Base-by-base conservation (phyloP, 2,113 vertebrate species). In the Alligator sinensis region DNA sequence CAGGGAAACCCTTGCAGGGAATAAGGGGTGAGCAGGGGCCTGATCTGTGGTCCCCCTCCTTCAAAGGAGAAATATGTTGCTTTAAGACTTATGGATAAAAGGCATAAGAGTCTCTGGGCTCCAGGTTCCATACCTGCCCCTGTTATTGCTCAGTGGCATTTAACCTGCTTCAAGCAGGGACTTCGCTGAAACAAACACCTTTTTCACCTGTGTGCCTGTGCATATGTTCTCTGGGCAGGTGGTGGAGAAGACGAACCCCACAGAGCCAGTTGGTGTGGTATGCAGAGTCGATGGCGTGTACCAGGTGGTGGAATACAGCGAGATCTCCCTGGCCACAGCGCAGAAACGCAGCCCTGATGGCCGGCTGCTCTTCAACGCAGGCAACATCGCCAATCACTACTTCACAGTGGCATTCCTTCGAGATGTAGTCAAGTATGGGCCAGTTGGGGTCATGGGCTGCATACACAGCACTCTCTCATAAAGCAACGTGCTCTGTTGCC, bases 221-320 rank as follows among this genome's bases (percentile, higher is more conserved):
- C 80, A 85, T 91, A 25, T 63, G 34, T 92, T 47, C 77, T 18
- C 34, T 30, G 96, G 79, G 61, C 92, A 99, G 99, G 99, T 99
- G 84, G 99, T 99, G 82, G 99, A 99, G 97, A 99, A 99, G 96
- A 99, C 98, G 61, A 99, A 99, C 82, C 99, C 99, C 1, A 99
- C 99, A 0, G 99, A 99, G 96, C 99, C 99, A 0, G 99, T 99
- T 0, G 99, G 99, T 0, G 99, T 99, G 89, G 99, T 99, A 75
- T 99, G 99, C 95, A 98, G 98, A 30, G 99, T 99, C 91, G 98
- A 99, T 2, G 99, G 99, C 0, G 97, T 82, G 9, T 99, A 99
- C 96, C 99, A 99, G 96, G 99, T 99, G 95, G 99, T 99, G 83
- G 99, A 99, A 84, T 99, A 99, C 96, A 99, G 99, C 1, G 99